Evolutionary conservation across 2,113 vertebrate genomes (phyloP).

Genomic region (Nesogale talazaci): DNA sequence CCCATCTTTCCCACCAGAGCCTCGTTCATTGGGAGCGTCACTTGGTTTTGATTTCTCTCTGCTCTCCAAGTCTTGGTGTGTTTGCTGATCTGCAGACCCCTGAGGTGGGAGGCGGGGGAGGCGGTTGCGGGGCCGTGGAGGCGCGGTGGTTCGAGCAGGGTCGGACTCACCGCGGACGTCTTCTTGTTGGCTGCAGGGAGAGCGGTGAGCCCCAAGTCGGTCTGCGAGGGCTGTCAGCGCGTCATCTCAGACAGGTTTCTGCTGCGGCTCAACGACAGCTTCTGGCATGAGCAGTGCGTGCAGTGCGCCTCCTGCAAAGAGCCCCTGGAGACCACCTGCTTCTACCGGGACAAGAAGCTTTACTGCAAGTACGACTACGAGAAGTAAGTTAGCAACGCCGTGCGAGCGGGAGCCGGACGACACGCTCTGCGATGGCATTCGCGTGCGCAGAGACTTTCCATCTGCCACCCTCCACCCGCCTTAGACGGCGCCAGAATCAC

Average conservation of each 20-base stretch:
- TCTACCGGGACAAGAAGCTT: conserved; percentile 94
- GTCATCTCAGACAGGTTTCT: conserved; percentile 95
- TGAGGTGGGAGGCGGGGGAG: not conserved
- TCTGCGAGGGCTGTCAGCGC: conserved; percentile 94
- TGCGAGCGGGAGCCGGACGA: not conserved
- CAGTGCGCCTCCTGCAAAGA: conserved; percentile 93
- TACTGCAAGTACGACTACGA: conserved; percentile 97
- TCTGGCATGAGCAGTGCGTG: conserved; percentile 97
- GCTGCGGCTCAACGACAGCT: conserved; percentile 93
- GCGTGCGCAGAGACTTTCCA: not conserved
- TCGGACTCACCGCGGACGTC: not conserved
- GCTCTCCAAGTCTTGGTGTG: not conserved
- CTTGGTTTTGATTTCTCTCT: conserved; percentile 18
- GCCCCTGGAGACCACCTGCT: conserved; percentile 94
- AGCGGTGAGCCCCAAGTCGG: conserved; percentile 88
- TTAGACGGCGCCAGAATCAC: not conserved
- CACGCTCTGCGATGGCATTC: rapidly evolving
- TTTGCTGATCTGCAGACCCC: not conserved
- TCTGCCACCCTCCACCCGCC: no score
- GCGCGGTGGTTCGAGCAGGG: rapidly evolving
- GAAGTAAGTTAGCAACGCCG: conserved; percentile 89
- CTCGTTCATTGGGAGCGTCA: not conserved
- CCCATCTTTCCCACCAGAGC: not conserved
- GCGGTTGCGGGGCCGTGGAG: no score
- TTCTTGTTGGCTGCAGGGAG: conserved; percentile 82